phyloP scores from a whole-genome alignment of 2,888 invertebrate genomes.

The Corbicula japonica region DNA sequence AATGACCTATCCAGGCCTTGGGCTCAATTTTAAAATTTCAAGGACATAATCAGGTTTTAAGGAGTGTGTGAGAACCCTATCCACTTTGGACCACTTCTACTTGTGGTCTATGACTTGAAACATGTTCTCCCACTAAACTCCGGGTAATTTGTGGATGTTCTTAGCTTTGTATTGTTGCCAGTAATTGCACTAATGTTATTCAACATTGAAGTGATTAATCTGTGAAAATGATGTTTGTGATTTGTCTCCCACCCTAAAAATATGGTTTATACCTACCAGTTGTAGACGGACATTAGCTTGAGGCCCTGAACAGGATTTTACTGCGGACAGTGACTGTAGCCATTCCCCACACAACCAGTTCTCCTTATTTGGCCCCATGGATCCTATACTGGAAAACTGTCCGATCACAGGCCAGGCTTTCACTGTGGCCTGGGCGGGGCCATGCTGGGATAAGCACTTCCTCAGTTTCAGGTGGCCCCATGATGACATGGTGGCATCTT shows the following conservation, averaged over 20 bases:
- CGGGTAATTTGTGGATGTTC: too few relatives aligned
- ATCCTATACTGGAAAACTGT: slow-evolving; percentile 97
- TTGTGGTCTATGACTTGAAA: too few relatives aligned
- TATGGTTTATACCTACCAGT: slow-evolving; percentile 73
- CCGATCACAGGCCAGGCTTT: slow-evolving; percentile 91
- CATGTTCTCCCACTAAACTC: too few relatives aligned
- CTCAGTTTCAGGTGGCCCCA: slow-evolving; percentile 90
- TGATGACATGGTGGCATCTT: slow-evolving; percentile 87
- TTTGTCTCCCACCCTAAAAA: neutral
- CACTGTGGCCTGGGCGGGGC: slow-evolving; percentile 87
- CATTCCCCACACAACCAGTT: slow-evolving; percentile 94
- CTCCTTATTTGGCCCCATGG: slow-evolving; percentile 90
- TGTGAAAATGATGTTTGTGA: too few relatives aligned
- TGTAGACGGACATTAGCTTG: slow-evolving; percentile 68
- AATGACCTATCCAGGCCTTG: too few relatives aligned
- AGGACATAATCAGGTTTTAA: too few relatives aligned
- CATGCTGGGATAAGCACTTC: slow-evolving; percentile 90
- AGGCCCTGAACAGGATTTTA: slow-evolving; percentile 56
- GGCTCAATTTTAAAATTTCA: too few relatives aligned
- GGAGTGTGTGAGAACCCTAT: too few relatives aligned
- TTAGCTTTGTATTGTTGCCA: too few relatives aligned
- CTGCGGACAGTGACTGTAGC: slow-evolving; percentile 88
- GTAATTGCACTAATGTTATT: too few relatives aligned
- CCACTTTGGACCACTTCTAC: too few relatives aligned
- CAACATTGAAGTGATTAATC: too few relatives aligned